Evolutionary conservation across 2,113 vertebrate genomes (phyloP).

Genomic region (Murina feae): DNA sequence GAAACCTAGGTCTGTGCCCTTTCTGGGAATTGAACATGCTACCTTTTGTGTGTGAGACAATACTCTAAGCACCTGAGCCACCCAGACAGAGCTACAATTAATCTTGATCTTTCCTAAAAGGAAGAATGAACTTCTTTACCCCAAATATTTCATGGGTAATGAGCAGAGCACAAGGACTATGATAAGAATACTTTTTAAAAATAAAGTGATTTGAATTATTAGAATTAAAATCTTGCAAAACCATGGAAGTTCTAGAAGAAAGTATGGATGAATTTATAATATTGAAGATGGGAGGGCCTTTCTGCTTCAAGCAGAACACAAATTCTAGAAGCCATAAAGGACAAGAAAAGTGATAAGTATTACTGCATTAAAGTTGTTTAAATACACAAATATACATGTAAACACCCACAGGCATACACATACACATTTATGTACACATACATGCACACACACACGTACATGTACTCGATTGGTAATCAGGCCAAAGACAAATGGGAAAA

Average conservation of each 20-base stretch:
- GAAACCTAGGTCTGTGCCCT: background rate
- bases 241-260: background rate
- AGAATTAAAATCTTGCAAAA: background rate
- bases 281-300: background rate
- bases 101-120: background rate
- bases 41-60: background rate
- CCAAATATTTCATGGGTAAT: background rate
- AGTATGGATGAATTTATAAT: background rate
- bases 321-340: background rate
- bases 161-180: background rate
- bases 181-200: background rate
- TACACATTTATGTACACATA: no score
- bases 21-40: background rate
- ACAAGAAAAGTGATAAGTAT: background rate
- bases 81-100: background rate
- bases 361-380: background rate
- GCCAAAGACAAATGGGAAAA: background rate
- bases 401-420: background rate
- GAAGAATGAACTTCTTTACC: background rate
- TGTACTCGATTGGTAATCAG: background rate
- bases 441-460: background rate
- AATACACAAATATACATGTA: background rate
- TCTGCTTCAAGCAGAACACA: background rate
- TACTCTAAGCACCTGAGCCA: background rate
- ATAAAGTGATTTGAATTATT: background rate